Conservation (phyloP, 2,888 invertebrate genomes). For the Zelleria hepariella region DNA sequence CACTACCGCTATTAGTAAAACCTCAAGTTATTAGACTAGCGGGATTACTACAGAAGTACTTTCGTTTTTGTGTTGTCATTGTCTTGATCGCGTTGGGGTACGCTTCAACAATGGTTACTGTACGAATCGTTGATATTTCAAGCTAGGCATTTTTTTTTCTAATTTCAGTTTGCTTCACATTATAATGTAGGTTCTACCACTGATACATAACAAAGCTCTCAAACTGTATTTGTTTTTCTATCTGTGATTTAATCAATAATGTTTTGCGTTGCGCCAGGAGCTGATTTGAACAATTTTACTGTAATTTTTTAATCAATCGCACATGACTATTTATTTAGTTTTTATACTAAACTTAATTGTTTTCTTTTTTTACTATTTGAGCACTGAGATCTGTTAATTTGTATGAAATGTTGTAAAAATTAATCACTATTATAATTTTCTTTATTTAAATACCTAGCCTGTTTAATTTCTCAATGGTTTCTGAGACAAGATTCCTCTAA, state of each 20-base stretch:
- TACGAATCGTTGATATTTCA: too few relatives aligned
- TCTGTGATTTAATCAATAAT: constrained; percentile 63
- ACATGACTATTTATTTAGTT: constrained; percentile 66
- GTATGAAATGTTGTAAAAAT: constrained; percentile 52
- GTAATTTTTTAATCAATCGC: constrained; percentile 17
- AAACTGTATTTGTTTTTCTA: constrained; percentile 37
- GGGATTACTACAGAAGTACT: too few relatives aligned
- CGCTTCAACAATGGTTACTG: too few relatives aligned
- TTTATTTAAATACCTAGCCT: constrained; percentile 30
- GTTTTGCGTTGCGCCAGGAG: constrained; percentile 31
- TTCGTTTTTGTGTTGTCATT: too few relatives aligned
- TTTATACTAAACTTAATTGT: constrained; percentile 31
- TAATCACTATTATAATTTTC: constrained; percentile 50
- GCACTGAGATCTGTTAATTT: constrained; percentile 69
- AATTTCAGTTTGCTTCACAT: too few relatives aligned
- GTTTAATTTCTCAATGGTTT: constrained; percentile 26
- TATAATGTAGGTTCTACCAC: background rate
- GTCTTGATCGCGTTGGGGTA: too few relatives aligned
- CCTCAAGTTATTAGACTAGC: too few relatives aligned
- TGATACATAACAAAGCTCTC: constrained; percentile 38
- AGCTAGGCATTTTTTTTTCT: too few relatives aligned
- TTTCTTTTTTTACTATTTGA: constrained; percentile 52
- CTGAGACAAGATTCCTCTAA: too few relatives aligned
- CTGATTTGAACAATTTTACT: constrained; percentile 58
- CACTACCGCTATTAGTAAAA: too few relatives aligned